These are phyloP conservation scores for Polylopha cassiicola DNA, from an alignment of 2,888 invertebrate genomes.

Conservation along the genomic window DNA sequence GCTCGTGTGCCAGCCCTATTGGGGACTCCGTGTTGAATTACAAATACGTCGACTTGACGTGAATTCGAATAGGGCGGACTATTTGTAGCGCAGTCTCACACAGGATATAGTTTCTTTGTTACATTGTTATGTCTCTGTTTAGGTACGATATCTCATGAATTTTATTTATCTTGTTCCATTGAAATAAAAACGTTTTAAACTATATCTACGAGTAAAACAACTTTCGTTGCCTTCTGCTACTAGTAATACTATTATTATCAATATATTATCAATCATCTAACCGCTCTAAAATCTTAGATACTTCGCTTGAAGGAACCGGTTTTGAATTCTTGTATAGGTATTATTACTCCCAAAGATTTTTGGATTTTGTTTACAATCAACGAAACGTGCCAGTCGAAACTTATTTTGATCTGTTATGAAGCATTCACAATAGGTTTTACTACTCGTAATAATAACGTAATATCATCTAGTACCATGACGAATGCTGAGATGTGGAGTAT, in stretches of 20 bases:
- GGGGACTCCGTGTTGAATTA: conserved; percentile 68
- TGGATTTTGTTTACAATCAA: conserved; percentile 15
- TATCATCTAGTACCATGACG: conserved; percentile 59
- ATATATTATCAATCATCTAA: conserved; percentile 12
- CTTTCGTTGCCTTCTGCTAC: conserved; percentile 11
- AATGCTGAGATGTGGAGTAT: conserved; percentile 50
- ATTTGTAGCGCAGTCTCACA: conserved; percentile 38
- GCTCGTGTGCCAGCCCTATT: conserved; percentile 20
- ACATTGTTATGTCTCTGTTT: conserved; percentile 33
- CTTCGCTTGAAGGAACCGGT: conserved; percentile 12
- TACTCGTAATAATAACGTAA: conserved; percentile 47
- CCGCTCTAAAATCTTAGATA: conserved; percentile 18
- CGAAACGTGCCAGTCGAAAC: conserved; percentile 28
- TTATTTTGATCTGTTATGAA: conserved; percentile 47
- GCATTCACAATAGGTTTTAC: conserved; percentile 54
- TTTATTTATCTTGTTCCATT: conserved; percentile 25
- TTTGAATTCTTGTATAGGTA: conserved; percentile 10
- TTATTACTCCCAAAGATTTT: conserved; percentile 8
- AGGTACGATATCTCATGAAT: conserved; percentile 27
- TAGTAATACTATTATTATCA: conserved; percentile 17
- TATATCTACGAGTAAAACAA: conserved; percentile 8
- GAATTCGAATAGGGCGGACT: conserved; percentile 65
- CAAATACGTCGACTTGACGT: conserved; percentile 68
- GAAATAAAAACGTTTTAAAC: conserved; percentile 22
- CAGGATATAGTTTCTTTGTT: conserved; percentile 47